Percentiles rank a stretch among this genome's conserved stretches.
Conservation (phyloP, 2,113 vertebrate genomes). For the Engraulis encrasicolus region DNA sequence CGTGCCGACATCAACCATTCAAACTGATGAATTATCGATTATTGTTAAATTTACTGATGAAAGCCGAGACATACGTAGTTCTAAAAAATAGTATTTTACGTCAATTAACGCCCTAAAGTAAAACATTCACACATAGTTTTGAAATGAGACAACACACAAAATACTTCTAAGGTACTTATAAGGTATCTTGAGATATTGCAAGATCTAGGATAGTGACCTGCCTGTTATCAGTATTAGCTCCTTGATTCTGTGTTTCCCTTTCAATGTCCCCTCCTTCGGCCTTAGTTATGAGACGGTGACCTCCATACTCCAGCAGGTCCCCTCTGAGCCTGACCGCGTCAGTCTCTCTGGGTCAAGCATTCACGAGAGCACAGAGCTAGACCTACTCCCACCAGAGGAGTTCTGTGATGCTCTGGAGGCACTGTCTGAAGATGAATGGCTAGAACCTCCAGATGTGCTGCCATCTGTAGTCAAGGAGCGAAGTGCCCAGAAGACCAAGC, state of each 20-base stretch:
- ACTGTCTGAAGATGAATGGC: not conserved
- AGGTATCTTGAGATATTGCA: no score
- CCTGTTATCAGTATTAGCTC: not conserved
- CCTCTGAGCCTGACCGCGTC: conserved; percentile 22
- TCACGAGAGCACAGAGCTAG: conserved; percentile 23
- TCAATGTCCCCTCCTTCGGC: conserved; percentile 41
- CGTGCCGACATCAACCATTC: no score
- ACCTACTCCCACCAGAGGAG: conserved; percentile 43
- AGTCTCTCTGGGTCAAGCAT: conserved; percentile 22
- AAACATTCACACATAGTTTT: not conserved
- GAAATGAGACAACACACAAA: not conserved
- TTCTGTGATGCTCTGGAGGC: conserved; percentile 34
- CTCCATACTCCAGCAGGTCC: conserved; percentile 47
- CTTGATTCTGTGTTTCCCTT: conserved; percentile 17
- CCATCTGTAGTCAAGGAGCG: not conserved
- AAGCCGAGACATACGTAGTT: no score
- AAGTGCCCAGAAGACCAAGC: not conserved
- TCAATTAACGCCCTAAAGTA: not conserved
- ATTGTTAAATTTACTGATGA: no score
- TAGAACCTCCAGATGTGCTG: not conserved
- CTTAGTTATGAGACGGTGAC: conserved; percentile 60
- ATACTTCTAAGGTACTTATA: no score
- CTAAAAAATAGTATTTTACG: not conserved
- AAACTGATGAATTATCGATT: no score
- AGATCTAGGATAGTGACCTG: not conserved